phyloP scores from a whole-genome alignment of 2,888 invertebrate species.

The Azorinus chamasolen region DNA sequence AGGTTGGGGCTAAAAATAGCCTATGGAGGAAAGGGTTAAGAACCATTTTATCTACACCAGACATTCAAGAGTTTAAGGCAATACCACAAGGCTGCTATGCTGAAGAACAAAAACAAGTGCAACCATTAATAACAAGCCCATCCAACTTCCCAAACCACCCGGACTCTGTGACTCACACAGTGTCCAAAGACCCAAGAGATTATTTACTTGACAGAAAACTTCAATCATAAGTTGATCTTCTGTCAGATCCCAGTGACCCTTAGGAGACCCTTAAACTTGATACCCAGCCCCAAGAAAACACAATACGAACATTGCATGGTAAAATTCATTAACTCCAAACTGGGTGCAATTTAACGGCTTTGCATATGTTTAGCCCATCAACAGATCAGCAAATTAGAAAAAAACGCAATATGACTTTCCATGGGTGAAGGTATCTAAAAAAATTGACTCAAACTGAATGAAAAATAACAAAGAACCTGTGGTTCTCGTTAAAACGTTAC shows the following conservation, averaged over 20 bases:
- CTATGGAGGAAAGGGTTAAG: too few relatives aligned
- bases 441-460: too few relatives aligned
- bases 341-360: slow-evolving; percentile 1
- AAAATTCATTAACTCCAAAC: background rate
- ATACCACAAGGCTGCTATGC: too few relatives aligned
- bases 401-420: background rate
- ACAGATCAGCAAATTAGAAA: slow-evolving; percentile 29
- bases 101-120: too few relatives aligned
- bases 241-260: slow-evolving; percentile 34
- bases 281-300: background rate
- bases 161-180: too few relatives aligned
- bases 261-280: slow-evolving; percentile 3
- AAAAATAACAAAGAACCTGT: slow-evolving; percentile 1
- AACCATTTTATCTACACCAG: too few relatives aligned
- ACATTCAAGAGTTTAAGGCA: too few relatives aligned
- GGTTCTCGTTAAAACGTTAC: slow-evolving; percentile 15
- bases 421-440: too few relatives aligned
- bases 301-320: slow-evolving; percentile 6
- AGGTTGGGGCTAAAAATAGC: too few relatives aligned
- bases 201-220: slow-evolving; percentile 8
- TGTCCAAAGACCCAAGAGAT: background rate
- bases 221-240: slow-evolving; percentile 33
- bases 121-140: too few relatives aligned
- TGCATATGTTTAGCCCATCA: slow-evolving; percentile 28
- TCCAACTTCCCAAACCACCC: too few relatives aligned